Evolutionary conservation across 1,140 invertebrate species (phyloP), one percentile per base, ranked within the genome.

Genomic region (Aphelinus atriplicis): DNA sequence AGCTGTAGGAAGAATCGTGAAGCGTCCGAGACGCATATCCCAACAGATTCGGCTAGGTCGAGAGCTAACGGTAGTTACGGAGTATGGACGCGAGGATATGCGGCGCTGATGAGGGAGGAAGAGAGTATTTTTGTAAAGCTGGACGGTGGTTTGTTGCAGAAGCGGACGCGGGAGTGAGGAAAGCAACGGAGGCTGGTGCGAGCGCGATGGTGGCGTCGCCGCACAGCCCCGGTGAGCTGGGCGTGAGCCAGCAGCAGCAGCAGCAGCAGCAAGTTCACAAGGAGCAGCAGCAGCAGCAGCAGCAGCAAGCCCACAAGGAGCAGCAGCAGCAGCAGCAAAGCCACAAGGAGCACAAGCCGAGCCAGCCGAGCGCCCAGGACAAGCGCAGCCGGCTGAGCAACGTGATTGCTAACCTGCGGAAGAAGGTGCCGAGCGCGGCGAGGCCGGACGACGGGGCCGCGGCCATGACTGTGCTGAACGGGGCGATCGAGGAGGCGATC

Each of bases 321-420:
- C 78, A 82, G 5, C 73, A 9, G 9, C 73, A 9, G 9, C 78
- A 80, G 3, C 7, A 7, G 61, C 61, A 51, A 4, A n/a, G 9
- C 47, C 47, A 53, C 51, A 53, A 53, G 58, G 5, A 60, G 3
- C 58, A 60, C 9, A 60, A 5, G 3, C 6, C 80, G 77, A 46
- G 75, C 69, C 58, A 3, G 26, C 10, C 43, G 65, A 87, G 80
- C 4, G 82, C 84, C 3, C 84, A 87, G 73, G 87, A 88, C 62
- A 88, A 88, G 71, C 80, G 86, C 6, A 87, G 86, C 45, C 80
- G 87, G 7, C 77, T 88, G 3, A 87, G 85, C 76, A 88, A 87
- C 78, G 86, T 88, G 7, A 88, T 88, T 57, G 86, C 86, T 77
- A 88, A 87, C 64, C 71, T 88, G 1, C 80, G 81, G 2, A 87